These are phyloP conservation scores for Anas georgica DNA, from an alignment of 2,797 vertebrate genomes.

Conservation along the genomic window DNA sequence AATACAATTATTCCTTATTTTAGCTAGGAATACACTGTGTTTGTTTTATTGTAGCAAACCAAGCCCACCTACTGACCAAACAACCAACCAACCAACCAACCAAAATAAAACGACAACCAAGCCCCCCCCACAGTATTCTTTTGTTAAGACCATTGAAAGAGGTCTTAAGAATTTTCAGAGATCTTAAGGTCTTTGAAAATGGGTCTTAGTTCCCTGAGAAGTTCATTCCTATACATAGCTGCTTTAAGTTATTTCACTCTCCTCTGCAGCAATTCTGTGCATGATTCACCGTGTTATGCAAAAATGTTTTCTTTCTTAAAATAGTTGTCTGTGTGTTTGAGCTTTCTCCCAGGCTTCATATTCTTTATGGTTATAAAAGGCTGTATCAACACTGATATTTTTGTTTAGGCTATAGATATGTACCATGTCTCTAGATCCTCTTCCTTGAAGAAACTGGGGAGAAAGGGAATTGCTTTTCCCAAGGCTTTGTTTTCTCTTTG, in stretches of 20 bases:
- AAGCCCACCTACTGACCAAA: no score
- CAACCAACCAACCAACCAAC: no score
- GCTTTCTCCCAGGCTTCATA: neutral
- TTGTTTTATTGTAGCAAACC: neutral
- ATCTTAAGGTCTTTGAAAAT: neutral
- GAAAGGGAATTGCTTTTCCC: neutral
- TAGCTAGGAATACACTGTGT: neutral
- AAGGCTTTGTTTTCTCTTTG: neutral
- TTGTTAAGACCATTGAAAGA: neutral
- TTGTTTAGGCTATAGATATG: neutral
- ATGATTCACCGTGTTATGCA: neutral
- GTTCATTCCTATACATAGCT: neutral
- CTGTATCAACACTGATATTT: neutral
- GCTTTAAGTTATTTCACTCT: neutral
- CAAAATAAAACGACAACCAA: neutral
- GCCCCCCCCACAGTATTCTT: neutral
- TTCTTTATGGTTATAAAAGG: neutral
- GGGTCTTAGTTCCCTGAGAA: neutral
- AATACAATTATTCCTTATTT: neutral
- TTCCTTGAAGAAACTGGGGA: neutral
- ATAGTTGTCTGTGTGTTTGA: constrained; percentile 2
- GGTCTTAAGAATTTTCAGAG: no score
- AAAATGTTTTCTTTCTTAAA: constrained; percentile 28
- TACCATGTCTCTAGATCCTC: neutral
- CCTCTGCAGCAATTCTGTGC: neutral